Conservation (phyloP, 2,113 vertebrate species). For the Spermophilus dauricus region DNA sequence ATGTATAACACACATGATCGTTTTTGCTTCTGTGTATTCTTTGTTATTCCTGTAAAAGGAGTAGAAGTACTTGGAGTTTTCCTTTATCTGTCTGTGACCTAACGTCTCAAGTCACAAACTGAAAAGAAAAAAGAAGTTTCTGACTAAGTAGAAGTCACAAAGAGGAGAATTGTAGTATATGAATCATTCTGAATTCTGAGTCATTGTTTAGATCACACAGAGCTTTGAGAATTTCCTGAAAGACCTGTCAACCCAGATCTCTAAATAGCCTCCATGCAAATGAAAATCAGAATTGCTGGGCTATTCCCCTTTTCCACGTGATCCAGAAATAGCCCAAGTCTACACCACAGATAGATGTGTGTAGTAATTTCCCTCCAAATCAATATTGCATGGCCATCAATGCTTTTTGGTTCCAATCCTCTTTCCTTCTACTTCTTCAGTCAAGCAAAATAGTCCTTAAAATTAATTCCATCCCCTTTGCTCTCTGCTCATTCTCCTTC, state of each 20-base stretch:
- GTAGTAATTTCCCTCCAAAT: not conserved
- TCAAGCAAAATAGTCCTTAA: not conserved
- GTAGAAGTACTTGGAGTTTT: not conserved
- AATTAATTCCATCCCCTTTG: not conserved
- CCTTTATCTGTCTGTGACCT: not conserved
- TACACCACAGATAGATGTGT: not conserved
- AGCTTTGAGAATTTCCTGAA: not conserved
- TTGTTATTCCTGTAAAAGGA: not conserved
- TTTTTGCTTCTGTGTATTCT: not conserved
- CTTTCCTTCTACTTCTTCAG: not conserved
- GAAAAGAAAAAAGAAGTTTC: not conserved
- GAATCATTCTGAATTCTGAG: not conserved
- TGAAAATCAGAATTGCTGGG: not conserved
- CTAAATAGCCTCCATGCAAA: not conserved
- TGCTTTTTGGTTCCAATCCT: not conserved
- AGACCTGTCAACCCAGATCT: not conserved
- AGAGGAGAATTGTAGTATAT: not conserved
- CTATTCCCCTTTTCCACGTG: not conserved
- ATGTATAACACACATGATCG: not conserved
- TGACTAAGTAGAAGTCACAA: not conserved
- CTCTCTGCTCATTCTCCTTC: not conserved
- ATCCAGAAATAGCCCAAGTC: not conserved
- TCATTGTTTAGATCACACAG: conserved; percentile 1
- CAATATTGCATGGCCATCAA: not conserved
- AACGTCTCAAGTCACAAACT: not conserved